These are phyloP conservation scores for Bombycilla garrulus DNA, from an alignment of 2,113 vertebrate species.

Conservation along the genomic window DNA sequence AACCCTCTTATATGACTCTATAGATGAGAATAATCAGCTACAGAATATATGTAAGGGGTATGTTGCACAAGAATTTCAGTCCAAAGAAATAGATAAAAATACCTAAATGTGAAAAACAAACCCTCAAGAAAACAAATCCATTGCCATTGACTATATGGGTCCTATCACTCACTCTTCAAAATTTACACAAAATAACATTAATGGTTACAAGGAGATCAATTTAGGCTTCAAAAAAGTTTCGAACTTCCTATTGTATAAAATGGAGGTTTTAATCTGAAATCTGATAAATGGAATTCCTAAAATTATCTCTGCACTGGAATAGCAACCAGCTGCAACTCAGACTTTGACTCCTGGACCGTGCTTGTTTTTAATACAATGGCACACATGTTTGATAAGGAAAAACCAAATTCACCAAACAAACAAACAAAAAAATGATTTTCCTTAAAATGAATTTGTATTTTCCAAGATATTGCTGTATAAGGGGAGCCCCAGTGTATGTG, in stretches of 20 bases:
- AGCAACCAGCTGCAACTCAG: not conserved
- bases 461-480: not conserved
- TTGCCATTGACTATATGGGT: not conserved
- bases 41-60: not conserved
- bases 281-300: not conserved
- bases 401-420: not conserved
- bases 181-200: not conserved
- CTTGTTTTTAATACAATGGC: not conserved
- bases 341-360: not conserved
- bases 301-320: not conserved
- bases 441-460: not conserved
- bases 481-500: not conserved
- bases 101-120: accelerated
- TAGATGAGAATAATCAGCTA: not conserved
- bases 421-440: not conserved
- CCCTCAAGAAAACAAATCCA: not conserved
- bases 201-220: not conserved
- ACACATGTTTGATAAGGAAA: not conserved
- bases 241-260: not conserved
- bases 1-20: not conserved
- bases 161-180: not conserved
- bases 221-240: not conserved
- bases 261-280: not conserved
- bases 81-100: not conserved
- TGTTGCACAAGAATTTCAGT: not conserved